phyloP scores from a whole-genome alignment of 2,113 vertebrate species.

The Columba livia region DNA sequence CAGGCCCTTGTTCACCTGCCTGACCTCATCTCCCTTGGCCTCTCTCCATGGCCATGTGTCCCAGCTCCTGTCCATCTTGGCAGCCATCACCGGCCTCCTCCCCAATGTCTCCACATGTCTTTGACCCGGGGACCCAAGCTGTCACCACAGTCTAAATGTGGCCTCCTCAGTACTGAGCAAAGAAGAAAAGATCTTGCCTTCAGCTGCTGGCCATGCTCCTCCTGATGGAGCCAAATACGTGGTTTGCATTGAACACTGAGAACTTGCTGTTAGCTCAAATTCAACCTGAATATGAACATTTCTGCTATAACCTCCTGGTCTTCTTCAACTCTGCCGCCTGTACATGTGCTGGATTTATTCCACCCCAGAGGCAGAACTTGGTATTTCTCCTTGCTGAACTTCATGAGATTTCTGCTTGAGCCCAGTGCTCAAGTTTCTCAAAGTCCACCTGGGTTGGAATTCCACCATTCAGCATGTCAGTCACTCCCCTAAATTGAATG shows the following conservation, averaged over 20 bases:
- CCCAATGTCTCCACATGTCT: not conserved
- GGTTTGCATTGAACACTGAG: not conserved
- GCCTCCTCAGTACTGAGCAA: not conserved
- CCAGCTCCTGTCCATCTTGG: not conserved
- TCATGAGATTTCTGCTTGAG: not conserved
- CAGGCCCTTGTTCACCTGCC: not conserved
- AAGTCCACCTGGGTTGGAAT: not conserved
- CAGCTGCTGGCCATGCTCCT: not conserved
- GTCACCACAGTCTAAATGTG: too few species aligned
- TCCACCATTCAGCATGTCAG: not conserved
- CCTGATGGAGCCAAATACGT: not conserved
- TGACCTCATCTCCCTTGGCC: not conserved
- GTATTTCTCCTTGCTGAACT: not conserved
- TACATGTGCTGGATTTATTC: accelerated
- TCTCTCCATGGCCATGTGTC: accelerated
- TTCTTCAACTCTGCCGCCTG: not conserved
- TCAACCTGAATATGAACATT: not conserved
- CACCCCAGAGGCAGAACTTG: not conserved
- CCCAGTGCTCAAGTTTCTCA: not conserved
- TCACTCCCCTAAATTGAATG: not conserved
- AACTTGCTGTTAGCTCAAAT: not conserved
- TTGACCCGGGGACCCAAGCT: not conserved
- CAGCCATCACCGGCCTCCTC: not conserved
- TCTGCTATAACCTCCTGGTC: not conserved
- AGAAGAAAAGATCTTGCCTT: not conserved